Base-by-base conservation (phyloP, 2,113 vertebrate species). In the Cyprinus carpio region DNA sequence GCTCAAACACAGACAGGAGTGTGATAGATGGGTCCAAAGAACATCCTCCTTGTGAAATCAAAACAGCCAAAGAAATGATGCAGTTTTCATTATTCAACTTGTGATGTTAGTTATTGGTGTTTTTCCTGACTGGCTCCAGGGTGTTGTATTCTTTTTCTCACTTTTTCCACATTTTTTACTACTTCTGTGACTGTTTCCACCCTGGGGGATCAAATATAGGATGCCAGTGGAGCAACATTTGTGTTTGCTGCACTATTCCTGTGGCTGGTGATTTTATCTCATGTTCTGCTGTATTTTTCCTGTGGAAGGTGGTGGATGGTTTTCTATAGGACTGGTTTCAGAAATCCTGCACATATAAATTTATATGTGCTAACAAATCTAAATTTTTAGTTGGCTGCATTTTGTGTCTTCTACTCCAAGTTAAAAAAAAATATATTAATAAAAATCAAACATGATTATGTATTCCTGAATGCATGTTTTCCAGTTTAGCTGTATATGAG, bases 171-270 rank as follows among this genome's bases (percentile, higher is more conserved):
- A 46, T 60, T 82, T 82, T 34, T 62, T 51, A 31, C 62, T 27
- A 18, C 40, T 37, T 56, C 76, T 18, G 65, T 83, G 51, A 72
- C 54, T 84, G n/a, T 78, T 80, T 78, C 71, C 69, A 76, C 64
- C 67, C n/a, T 6, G 37, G 82, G 71, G 69, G 62, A 89, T 85
- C 29, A 89, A 85, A 84, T 87, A 69, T 89, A 84, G 67, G 79
- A 62, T 87, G 83, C 71, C 60, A 67, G 51, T 29, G 69, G 43
- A 85, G 56, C 60, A 87, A 85, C 51, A 71, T 79, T 79, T 74
- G 67, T 82, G 78, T 87, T 80, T 87, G 46, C 46, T 23, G 71
- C 34, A 40, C 25, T 87, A 15, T 62, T 64, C n/a, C 8, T 56
- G 72, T 75, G 71, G 71, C 77, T 75, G 46, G 16, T 87, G 85